These are phyloP conservation scores for Bagarius yarrelli DNA, from an alignment of 2,113 vertebrate genomes.

Conservation along the genomic window DNA sequence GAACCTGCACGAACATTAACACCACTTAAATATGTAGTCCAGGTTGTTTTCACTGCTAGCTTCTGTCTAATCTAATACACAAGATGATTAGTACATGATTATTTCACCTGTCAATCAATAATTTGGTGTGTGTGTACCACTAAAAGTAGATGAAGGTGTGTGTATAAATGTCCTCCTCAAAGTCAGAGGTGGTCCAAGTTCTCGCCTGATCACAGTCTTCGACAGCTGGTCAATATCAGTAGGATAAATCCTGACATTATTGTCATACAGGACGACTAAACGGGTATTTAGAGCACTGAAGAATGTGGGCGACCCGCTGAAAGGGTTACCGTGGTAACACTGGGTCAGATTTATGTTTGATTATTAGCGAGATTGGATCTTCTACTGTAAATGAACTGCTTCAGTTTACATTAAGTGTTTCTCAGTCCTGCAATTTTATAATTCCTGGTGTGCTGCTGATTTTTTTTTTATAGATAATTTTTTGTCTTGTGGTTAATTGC, in stretches of 20 bases:
- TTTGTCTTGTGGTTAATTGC: not conserved
- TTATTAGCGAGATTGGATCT: not conserved
- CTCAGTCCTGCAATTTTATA: not conserved
- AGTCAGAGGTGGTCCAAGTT: not conserved
- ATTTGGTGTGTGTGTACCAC: not conserved
- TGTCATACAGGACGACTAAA: not conserved
- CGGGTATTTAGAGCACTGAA: conserved; percentile 1
- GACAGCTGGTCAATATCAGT: not conserved
- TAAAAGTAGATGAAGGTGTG: not conserved
- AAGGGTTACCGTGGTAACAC: not conserved
- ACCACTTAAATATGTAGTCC: not conserved
- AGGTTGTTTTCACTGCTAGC: not conserved
- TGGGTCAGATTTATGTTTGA: not conserved
- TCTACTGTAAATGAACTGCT: not conserved
- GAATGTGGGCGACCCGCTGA: not conserved
- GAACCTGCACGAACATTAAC: not conserved
- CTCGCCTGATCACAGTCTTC: not conserved
- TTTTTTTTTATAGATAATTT: not conserved
- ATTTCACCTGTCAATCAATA: not conserved
- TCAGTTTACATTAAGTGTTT: not conserved
- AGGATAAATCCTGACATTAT: not conserved
- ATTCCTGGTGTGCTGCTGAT: not conserved
- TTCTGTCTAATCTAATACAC: not conserved
- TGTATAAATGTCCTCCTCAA: not conserved
- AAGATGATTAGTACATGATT: not conserved